Evolutionary conservation across 2,797 vertebrate species (phyloP).

Genomic region (Melopsittacus undulatus): DNA sequence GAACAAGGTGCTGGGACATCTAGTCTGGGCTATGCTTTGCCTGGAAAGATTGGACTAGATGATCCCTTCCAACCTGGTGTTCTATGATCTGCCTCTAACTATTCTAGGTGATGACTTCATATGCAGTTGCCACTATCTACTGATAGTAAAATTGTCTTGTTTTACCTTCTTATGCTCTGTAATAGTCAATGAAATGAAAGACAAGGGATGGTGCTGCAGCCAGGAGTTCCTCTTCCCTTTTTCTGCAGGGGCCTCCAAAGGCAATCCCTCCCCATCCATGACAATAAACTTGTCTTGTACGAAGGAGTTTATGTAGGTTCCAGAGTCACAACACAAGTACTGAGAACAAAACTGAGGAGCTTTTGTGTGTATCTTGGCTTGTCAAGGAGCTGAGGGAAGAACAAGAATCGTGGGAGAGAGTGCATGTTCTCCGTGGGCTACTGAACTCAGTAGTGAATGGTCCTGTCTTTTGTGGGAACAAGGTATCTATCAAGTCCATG

Average conservation of each 20-base stretch:
- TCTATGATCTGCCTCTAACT: background rate
- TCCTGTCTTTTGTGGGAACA: background rate
- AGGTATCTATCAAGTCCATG: accelerated
- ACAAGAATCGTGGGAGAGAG: accelerated
- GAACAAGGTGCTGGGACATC: background rate
- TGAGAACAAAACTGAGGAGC: background rate
- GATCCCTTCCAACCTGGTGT: background rate
- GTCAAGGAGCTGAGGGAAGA: background rate
- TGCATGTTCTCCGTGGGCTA: background rate
- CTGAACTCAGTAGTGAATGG: background rate
- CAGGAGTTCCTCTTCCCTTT: background rate
- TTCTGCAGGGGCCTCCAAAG: background rate
- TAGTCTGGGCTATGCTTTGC: background rate
- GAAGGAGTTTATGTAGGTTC: background rate
- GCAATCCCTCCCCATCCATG: background rate
- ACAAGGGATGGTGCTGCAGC: background rate
- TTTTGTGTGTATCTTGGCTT: background rate
- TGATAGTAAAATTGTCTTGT: background rate
- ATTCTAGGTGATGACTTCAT: background rate
- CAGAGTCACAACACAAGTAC: accelerated
- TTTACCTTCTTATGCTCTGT: background rate
- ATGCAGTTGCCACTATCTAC: background rate
- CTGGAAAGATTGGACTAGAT: background rate
- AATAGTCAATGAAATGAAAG: background rate
- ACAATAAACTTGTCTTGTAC: background rate